Conservation (phyloP, 2,797 vertebrate genomes). For the Sciurus carolinensis region DNA sequence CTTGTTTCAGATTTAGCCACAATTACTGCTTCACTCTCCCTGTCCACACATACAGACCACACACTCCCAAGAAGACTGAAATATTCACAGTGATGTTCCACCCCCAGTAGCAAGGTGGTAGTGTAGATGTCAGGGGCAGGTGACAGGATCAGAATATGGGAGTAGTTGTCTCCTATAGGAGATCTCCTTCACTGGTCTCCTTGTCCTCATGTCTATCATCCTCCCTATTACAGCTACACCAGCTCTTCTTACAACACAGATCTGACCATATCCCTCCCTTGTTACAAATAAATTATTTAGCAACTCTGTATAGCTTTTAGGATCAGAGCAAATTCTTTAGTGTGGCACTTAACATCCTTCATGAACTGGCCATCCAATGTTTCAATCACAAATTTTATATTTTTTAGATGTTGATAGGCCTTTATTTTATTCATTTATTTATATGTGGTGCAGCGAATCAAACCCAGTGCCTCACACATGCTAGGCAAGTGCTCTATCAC, state of each 20-base stretch:
- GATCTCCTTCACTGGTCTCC: background rate
- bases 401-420: too few relatives aligned
- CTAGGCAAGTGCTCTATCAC: too few relatives aligned
- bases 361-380: background rate
- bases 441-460: too few relatives aligned
- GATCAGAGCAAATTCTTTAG: slow-evolving; percentile 10
- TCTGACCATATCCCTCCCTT: background rate
- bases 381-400: background rate
- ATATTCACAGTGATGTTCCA: background rate
- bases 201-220: background rate
- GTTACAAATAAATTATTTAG: slow-evolving; percentile 32
- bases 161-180: background rate
- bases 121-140: background rate
- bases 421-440: too few relatives aligned
- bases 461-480: too few relatives aligned
- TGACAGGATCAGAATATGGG: background rate
- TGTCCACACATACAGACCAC: background rate
- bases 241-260: slow-evolving; percentile 18
- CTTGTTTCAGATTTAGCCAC: background rate
- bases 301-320: slow-evolving; percentile 10
- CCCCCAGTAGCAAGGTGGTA: background rate
- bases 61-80: background rate
- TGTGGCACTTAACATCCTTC: background rate
- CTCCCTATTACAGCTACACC: background rate
- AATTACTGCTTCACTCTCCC: background rate